These are phyloP conservation scores for Magallana ariakensis DNA, from an alignment of 1,140 invertebrate genomes.

Conservation along the genomic window DNA sequence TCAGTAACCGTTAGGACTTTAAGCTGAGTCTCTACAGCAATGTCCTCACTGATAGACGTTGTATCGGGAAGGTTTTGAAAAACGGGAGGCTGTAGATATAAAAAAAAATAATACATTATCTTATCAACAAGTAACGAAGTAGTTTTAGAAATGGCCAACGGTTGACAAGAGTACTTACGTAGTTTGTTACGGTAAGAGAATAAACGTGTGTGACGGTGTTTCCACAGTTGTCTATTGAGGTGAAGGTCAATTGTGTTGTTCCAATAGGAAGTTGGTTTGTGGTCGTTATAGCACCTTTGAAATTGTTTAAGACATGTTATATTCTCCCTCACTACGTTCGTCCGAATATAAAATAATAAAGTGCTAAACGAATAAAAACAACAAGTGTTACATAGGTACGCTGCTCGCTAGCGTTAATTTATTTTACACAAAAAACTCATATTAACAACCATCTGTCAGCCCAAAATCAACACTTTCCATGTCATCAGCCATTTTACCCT, in stretches of 20 bases:
- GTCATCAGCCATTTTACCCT: too few relatives aligned
- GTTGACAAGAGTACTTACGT: slow-evolving; percentile 29
- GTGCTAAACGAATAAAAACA: too few relatives aligned
- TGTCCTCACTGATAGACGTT: background rate
- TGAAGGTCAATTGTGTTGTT: slow-evolving; percentile 36
- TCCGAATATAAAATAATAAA: too few relatives aligned
- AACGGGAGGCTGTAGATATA: background rate
- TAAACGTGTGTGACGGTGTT: slow-evolving; percentile 19
- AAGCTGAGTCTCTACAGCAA: background rate
- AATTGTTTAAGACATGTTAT: too few relatives aligned
- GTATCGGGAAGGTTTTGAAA: slow-evolving; percentile 16
- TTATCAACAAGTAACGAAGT: background rate
- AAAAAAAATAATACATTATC: background rate
- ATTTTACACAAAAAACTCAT: too few relatives aligned
- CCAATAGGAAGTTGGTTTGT: background rate
- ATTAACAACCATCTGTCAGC: too few relatives aligned
- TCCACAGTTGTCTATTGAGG: slow-evolving; percentile 43
- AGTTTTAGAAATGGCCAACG: too few relatives aligned
- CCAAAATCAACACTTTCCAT: too few relatives aligned
- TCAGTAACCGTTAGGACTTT: slow-evolving; percentile 15
- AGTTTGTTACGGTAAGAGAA: slow-evolving; percentile 33
- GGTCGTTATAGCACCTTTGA: background rate
- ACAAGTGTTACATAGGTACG: too few relatives aligned
- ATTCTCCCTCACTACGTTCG: too few relatives aligned
- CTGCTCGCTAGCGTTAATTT: too few relatives aligned